A percentile compares a stretch with the other conserved stretches of the same genome.
Conservation (phyloP, 2,888 invertebrate species). For the Caenorhabditis wallacei region DNA sequence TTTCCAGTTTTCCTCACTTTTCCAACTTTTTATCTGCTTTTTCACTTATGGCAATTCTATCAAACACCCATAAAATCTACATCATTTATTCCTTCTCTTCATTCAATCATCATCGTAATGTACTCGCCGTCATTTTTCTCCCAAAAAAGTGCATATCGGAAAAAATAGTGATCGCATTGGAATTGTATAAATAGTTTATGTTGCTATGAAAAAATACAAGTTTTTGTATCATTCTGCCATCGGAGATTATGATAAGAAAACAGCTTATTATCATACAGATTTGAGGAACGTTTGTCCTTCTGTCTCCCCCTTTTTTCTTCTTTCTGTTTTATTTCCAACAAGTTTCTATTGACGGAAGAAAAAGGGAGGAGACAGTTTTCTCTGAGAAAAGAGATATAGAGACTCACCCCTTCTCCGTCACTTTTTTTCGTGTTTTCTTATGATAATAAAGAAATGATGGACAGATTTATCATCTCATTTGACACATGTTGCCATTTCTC, state of each 20-base stretch:
- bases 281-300: conserved; percentile 52
- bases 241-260: conserved; percentile 59
- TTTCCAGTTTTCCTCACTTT: not conserved
- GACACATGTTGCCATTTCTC: conserved; percentile 28
- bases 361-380: conserved; percentile 20
- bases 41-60: conserved; percentile 15
- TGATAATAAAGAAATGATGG: conserved; percentile 39
- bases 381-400: not conserved
- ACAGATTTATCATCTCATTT: conserved; percentile 33
- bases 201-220: conserved; percentile 47
- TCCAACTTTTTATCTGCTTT: conserved; percentile 12
- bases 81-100: conserved; percentile 4
- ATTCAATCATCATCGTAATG: conserved; percentile 38
- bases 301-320: not conserved
- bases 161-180: conserved; percentile 21
- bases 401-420: conserved; percentile 40
- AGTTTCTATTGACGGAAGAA: conserved; percentile 43
- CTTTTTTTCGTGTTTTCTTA: conserved; percentile 50
- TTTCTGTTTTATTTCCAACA: conserved; percentile 53
- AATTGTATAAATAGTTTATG: conserved; percentile 40
- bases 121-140: conserved; percentile 38
- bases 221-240: conserved; percentile 35
- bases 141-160: conserved; percentile 25
- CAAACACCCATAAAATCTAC: conserved; percentile 35
- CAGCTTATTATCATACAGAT: conserved; percentile 34